Conservation (phyloP, 1,140 invertebrate genomes). For the Marisa cornuarietis region DNA sequence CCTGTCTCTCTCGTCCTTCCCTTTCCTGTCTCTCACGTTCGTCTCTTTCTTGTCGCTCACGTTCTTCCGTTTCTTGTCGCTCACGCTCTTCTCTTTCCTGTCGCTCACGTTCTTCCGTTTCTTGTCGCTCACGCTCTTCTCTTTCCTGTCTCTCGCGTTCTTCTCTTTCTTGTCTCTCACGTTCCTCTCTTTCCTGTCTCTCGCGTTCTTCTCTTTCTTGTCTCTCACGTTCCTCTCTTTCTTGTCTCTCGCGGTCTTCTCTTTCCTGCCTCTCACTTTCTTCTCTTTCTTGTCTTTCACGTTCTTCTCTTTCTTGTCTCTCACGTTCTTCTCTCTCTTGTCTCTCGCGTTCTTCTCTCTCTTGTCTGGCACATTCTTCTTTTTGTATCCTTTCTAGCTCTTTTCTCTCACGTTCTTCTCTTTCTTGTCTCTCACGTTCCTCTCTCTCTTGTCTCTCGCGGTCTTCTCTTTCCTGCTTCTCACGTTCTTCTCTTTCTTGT, state of each 20-base stretch:
- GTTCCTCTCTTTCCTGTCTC: no score
- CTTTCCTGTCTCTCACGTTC: background rate
- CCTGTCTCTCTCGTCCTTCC: background rate
- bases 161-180: no score
- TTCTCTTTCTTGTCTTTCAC: background rate
- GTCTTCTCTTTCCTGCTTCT: background rate
- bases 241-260: background rate
- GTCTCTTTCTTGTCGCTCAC: background rate
- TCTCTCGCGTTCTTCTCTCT: background rate
- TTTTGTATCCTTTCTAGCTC: background rate
- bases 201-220: no score
- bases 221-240: background rate
- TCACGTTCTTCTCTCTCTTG: background rate
- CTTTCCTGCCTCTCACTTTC: background rate
- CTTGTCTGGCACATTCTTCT: background rate
- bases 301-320: slow-evolving; percentile 1
- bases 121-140: background rate
- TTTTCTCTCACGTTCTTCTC: slow-evolving; percentile 1
- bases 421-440: background rate
- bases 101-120: background rate
- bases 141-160: no score
- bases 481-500: background rate
- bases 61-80: background rate
- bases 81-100: background rate
- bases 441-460: slow-evolving; percentile 1